Conservation (phyloP, 2,113 vertebrate species). For the Serinus canaria region DNA sequence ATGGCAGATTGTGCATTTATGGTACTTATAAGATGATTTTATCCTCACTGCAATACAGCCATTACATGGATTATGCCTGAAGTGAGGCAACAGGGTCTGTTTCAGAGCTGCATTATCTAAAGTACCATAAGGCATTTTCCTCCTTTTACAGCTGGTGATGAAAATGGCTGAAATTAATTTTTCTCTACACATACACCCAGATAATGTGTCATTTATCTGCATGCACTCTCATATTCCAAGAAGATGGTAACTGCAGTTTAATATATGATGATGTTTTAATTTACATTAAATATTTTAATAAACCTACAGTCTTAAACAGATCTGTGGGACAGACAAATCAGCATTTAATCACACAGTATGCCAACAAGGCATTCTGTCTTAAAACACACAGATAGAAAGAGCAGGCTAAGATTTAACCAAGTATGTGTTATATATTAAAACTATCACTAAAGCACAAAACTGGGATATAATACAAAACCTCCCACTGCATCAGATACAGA, state of each 20-base stretch:
- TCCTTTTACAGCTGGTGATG: neutral
- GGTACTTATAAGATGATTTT: constrained; percentile 28
- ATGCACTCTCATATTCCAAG: neutral
- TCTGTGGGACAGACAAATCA: neutral
- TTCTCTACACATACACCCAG: neutral
- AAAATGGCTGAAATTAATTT: constrained; percentile 19
- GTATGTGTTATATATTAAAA: neutral
- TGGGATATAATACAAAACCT: neutral
- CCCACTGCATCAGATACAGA: neutral
- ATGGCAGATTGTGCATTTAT: constrained; percentile 41
- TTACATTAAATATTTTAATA: neutral
- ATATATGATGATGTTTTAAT: neutral
- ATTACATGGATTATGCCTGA: constrained; percentile 42
- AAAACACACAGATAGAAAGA: neutral
- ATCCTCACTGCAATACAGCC: constrained; percentile 10
- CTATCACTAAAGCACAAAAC: neutral
- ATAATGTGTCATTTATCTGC: neutral
- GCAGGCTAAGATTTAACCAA: neutral
- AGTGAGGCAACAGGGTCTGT: constrained; percentile 2
- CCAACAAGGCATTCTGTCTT: neutral
- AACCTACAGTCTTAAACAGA: neutral
- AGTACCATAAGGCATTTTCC: neutral
- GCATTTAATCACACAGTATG: neutral
- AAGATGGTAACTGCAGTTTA: neutral
- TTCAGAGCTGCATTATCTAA: constrained; percentile 33